Evolutionary conservation across 2,888 invertebrate genomes (phyloP), one percentile per base, ranked within the genome.

Genomic region (Dicycla oo): DNA sequence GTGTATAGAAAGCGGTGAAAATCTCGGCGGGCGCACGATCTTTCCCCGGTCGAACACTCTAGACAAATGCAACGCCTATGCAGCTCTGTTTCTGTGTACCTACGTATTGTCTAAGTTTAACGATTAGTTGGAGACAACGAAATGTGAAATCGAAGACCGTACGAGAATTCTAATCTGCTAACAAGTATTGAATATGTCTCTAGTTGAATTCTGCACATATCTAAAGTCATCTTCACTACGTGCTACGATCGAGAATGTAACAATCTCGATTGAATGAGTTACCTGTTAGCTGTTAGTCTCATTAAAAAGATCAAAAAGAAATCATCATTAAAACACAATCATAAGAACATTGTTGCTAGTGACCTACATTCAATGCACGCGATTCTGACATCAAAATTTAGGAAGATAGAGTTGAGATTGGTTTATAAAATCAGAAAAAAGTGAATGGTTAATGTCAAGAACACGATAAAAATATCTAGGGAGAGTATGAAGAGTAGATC

Each of bases 401-500:
- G 1, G 45, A 38, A 0, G 5, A 71, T 88, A 91, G 74, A 89
- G 91, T 88, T 74, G 70, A 86, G 76, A 83, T 78, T 89, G 15
- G 80, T 51, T 60, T 82, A 78, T 53, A 63, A 57, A 38, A 62
- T 53, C 69, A 54, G 62, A 78, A 83, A 87, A 90, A 91, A 91
- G 90, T 90, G 91, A 91, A 90, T 89, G 89, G 86, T 84, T 86
- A 88, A 89, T 90, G 90, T 91, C 90, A 91, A 90, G 91, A 88
- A 80, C 90, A 90, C 90, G 86, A 89, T 89, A 89, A 91, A 91
- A 91, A 90, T 90, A 88, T 88, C 89, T 91, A 90, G 90, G 93
- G 88, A 92, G 92, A 94, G 93, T 91, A 91, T 88, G 79, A 87
- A 90, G 92, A 93, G 92, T 93, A 93, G 92, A 93, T 94, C 93